Conservation (phyloP, 92 coral and sea anemone genomes). For the Zoanthus solanderi region DNA sequence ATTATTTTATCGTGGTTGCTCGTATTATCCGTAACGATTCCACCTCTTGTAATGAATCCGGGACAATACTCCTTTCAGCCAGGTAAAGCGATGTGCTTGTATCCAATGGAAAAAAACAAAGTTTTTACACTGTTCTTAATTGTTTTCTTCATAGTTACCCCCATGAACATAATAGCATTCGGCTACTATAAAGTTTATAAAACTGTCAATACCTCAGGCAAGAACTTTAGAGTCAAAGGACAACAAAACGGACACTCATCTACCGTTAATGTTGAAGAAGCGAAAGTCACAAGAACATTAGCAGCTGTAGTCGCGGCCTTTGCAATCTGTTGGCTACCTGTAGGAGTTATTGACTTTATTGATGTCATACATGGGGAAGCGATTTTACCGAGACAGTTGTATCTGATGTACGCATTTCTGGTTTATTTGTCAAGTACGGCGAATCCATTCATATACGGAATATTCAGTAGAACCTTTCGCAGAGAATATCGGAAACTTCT, state of each 20-base stretch:
- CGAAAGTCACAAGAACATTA: conserved; percentile 76
- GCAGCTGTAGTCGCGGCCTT: conserved; percentile 75
- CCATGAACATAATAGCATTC: conserved; percentile 38
- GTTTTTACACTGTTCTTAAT: conserved; percentile 28
- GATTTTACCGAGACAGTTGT: conserved; percentile 60
- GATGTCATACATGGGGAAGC: conserved; percentile 64
- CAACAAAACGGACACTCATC: conserved; percentile 24
- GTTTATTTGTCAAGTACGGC: conserved; percentile 65
- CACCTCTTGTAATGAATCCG: conserved; percentile 40
- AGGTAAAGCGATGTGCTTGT: conserved; percentile 57
- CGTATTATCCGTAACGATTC: conserved; percentile 6
- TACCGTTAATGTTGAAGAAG: conserved; percentile 69
- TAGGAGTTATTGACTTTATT: conserved; percentile 62
- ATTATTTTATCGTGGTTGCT: conserved; percentile 3
- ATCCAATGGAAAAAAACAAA: conserved; percentile 35
- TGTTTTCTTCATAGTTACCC: conserved; percentile 28
- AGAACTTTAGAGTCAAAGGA: conserved; percentile 24
- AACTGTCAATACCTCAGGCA: conserved; percentile 49
- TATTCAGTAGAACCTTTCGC: conserved; percentile 70
- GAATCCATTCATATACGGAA: conserved; percentile 81
- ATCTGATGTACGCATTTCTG: conserved; percentile 69
- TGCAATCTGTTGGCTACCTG: conserved; percentile 77
- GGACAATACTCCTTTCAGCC: conserved; percentile 49
- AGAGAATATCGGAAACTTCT: conserved; percentile 54
- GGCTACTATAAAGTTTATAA: conserved; percentile 56